These are phyloP conservation scores for Apamea monoglypha DNA, from an alignment of 2,888 invertebrate species.

Conservation along the genomic window DNA sequence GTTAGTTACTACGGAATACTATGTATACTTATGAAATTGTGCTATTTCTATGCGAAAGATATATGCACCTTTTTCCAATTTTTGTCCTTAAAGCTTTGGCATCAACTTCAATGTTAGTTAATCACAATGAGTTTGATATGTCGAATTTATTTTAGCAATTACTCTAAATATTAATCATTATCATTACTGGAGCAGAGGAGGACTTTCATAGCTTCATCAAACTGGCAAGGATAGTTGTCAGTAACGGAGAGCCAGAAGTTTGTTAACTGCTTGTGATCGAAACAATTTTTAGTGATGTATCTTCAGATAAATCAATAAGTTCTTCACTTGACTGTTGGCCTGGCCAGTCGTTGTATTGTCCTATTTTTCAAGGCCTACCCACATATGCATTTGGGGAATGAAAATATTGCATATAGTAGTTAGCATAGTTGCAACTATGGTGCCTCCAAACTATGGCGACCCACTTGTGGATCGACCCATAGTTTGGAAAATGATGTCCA, in stretches of 20 bases:
- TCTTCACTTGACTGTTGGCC: neutral
- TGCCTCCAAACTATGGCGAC: too few species aligned
- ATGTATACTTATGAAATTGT: neutral
- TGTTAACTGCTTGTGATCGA: neutral
- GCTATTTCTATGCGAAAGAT: neutral
- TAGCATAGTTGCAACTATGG: too few species aligned
- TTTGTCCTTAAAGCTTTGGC: neutral
- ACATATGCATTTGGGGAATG: neutral
- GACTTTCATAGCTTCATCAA: neutral
- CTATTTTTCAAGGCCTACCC: neutral
- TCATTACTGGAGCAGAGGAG: neutral
- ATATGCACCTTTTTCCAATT: neutral
- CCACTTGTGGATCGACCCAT: too few species aligned
- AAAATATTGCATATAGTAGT: too few species aligned
- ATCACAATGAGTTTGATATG: neutral
- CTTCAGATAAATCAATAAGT: neutral
- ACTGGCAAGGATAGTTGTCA: neutral
- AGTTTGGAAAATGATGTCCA: neutral
- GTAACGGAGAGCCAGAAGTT: neutral
- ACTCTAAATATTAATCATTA: neutral
- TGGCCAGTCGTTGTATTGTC: neutral
- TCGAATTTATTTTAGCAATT: neutral
- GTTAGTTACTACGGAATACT: neutral
- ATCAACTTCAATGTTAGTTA: neutral
- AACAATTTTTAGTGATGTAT: neutral